phyloP scores from a whole-genome alignment of 2,888 invertebrate genomes.

The Cheilosia variabilis region DNA sequence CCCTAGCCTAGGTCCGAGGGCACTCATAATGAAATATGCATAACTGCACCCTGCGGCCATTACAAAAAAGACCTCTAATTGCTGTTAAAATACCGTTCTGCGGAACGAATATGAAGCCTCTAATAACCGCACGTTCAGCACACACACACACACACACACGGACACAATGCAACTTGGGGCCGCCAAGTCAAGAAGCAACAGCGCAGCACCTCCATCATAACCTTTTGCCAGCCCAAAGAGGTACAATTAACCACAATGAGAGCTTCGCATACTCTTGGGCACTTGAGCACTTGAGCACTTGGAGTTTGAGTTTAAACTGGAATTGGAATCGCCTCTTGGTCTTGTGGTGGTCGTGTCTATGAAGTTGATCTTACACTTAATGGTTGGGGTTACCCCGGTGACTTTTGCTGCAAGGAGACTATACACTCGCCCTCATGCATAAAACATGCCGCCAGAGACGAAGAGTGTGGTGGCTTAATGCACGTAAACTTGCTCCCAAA shows the following conservation, averaged over 20 bases:
- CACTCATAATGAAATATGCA: conserved; percentile 70
- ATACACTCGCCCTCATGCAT: conserved; percentile 41
- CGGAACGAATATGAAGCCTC: conserved; percentile 67
- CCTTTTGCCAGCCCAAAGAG: conserved; percentile 45
- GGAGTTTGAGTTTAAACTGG: conserved; percentile 5
- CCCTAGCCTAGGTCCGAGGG: conserved; percentile 19
- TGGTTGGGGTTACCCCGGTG: conserved; percentile 37
- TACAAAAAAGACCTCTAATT: conserved; percentile 69
- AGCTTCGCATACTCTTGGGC: conserved; percentile 38
- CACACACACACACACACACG: not conserved
- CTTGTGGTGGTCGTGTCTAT: not conserved
- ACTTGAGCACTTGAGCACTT: conserved; percentile 2
- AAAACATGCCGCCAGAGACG: conserved; percentile 42
- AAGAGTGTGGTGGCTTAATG: conserved; percentile 33
- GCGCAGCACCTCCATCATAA: conserved; percentile 27
- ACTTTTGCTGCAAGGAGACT: conserved; percentile 28
- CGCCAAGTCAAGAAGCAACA: not conserved
- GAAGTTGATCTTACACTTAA: conserved; percentile 59
- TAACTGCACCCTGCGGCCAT: conserved; percentile 69
- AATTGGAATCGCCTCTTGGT: conserved; percentile 7
- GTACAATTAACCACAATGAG: conserved; percentile 65
- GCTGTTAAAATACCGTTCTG: conserved; percentile 74
- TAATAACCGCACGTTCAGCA: conserved; percentile 67
- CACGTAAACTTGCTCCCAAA: conserved; percentile 41
- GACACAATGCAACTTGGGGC: conserved; percentile 38